A percentile compares a stretch with the other conserved stretches of the same genome.
These are phyloP conservation scores for Dasypus novemcinctus DNA, from an alignment of 2,113 vertebrate species.

Conservation along the genomic window DNA sequence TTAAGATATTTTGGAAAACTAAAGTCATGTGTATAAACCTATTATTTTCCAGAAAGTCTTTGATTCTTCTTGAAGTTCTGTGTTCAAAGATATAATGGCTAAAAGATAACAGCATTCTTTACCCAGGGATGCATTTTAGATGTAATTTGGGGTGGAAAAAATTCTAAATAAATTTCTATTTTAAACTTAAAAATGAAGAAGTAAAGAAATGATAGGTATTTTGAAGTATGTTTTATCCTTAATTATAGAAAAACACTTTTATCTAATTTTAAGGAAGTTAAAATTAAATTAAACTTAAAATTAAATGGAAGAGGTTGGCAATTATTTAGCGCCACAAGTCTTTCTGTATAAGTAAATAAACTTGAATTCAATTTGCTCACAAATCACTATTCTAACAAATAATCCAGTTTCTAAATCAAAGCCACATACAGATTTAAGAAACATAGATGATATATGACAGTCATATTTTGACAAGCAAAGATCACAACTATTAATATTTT, in stretches of 20 bases:
- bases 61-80: not conserved
- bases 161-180: not conserved
- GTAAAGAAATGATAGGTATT: not conserved
- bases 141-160: not conserved
- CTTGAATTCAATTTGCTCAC: conserved; percentile 45
- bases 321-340: conserved; percentile 6
- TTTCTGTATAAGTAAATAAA: conserved; percentile 41
- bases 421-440: conserved; percentile 39
- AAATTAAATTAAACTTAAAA: not conserved
- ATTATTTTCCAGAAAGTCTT: not conserved
- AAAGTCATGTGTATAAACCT: not conserved
- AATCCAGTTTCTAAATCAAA: conserved; percentile 65
- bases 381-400: conserved; percentile 62
- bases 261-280: not conserved
- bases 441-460: conserved; percentile 50
- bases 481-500: conserved; percentile 56
- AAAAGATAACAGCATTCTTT: not conserved
- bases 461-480: conserved; percentile 58
- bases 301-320: conserved; percentile 6
- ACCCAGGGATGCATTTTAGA: not conserved
- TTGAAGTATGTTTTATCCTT: not conserved
- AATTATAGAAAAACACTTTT: conserved; percentile 19
- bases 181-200: not conserved
- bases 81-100: not conserved
- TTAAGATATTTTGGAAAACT: not conserved